A percentile compares a stretch with the other conserved stretches of the same genome.
Evolutionary conservation across 2,113 vertebrate genomes (phyloP).

Genomic region (Amia ocellicauda): DNA sequence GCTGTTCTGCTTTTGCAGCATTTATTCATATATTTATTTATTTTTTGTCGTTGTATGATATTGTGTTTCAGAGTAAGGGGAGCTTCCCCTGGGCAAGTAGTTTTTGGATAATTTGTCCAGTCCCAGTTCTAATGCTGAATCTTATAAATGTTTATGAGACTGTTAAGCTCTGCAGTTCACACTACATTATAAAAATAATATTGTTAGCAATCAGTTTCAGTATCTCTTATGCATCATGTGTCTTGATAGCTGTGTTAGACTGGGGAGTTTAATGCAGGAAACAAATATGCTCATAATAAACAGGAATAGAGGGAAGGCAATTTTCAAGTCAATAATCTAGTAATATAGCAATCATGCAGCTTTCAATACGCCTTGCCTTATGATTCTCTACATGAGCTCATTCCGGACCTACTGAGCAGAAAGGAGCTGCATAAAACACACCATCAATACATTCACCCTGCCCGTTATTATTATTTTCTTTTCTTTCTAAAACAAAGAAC

Average conservation of each 20-base stretch:
- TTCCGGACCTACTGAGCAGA: constrained; percentile 18
- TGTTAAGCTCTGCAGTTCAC: constrained; percentile 24
- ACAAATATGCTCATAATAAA: constrained; percentile 39
- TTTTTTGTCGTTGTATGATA: constrained; percentile 10
- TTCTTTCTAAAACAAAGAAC: constrained; percentile 20
- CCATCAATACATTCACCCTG: constrained; percentile 21
- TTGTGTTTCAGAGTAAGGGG: constrained; percentile 16
- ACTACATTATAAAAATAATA: constrained; percentile 34
- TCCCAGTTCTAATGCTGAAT: constrained; percentile 21
- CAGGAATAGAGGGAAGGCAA: constrained; percentile 28
- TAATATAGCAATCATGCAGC: constrained; percentile 32
- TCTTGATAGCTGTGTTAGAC: constrained; percentile 32
- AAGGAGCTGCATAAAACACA: constrained; percentile 18
- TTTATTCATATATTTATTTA: constrained; percentile 20
- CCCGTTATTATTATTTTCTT: constrained; percentile 26
- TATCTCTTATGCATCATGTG: constrained; percentile 35
- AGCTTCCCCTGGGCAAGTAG: constrained; percentile 16
- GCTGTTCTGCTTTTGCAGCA: constrained; percentile 14
- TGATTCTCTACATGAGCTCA: constrained; percentile 31
- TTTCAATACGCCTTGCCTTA: constrained; percentile 22
- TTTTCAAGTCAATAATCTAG: constrained; percentile 41
- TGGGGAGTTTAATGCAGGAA: constrained; percentile 34
- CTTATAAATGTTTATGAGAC: constrained; percentile 32
- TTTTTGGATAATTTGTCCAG: constrained; percentile 29
- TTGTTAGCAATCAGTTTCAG: constrained; percentile 33